These are phyloP conservation scores for Rhizoglyphus robini DNA, from an alignment of 1,140 invertebrate genomes.

Conservation along the genomic window DNA sequence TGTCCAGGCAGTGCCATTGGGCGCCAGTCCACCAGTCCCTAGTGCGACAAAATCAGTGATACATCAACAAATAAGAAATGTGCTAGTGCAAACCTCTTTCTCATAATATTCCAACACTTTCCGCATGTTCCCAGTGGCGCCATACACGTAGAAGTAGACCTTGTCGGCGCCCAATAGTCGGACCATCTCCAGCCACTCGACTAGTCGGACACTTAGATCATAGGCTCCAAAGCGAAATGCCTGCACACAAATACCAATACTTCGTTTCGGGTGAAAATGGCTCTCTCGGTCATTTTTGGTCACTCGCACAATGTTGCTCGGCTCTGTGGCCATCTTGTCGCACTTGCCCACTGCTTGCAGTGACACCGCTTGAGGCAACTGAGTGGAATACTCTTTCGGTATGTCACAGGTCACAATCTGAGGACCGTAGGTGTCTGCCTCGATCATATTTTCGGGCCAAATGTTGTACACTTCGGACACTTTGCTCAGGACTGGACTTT, in stretches of 20 bases:
- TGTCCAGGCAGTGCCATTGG: constrained; percentile 1
- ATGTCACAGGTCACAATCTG: constrained; percentile 77
- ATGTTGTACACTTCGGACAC: constrained; percentile 61
- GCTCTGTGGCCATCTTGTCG: constrained; percentile 52
- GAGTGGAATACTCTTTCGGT: constrained; percentile 31
- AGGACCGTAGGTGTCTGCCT: constrained; percentile 74
- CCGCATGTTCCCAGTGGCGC: constrained; percentile 1
- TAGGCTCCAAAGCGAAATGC: constrained; percentile 15
- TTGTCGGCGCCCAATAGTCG: constrained; percentile 10
- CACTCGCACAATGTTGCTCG: constrained; percentile 67
- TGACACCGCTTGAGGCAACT: constrained; percentile 66
- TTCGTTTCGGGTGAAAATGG: neutral
- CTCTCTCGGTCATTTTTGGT: constrained; percentile 48
- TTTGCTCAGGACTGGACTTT: constrained; percentile 59
- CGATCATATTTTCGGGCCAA: constrained; percentile 80
- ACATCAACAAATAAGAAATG: neutral
- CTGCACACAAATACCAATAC: constrained; percentile 19
- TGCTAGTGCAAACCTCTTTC: constrained; percentile 6
- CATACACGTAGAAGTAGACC: constrained; percentile 14
- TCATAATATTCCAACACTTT: constrained; percentile 7
- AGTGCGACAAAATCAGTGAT: neutral
- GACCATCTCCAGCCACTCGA: constrained; percentile 18
- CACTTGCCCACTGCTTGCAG: constrained; percentile 52
- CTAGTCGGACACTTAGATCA: constrained; percentile 17
- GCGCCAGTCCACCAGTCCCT: constrained; percentile 8